Conservation (phyloP, 2,888 invertebrate species). For the Andrena hattorfiana region DNA sequence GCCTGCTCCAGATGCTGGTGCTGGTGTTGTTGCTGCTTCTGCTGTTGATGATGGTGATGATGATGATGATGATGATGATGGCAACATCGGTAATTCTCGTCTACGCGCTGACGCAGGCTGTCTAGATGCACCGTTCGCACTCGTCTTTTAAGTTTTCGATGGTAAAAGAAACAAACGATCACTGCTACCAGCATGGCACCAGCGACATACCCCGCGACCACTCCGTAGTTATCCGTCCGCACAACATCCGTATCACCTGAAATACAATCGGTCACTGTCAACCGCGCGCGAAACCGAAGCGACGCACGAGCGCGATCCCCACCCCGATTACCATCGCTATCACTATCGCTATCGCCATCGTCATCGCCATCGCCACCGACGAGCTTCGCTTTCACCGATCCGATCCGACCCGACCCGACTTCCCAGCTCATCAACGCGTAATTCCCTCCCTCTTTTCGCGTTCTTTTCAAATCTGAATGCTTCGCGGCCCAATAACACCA, state of each 20-base stretch:
- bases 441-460: too few species aligned
- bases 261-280: slow-evolving; percentile 61
- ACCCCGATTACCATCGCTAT: background rate
- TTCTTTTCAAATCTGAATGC: too few species aligned
- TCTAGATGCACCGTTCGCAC: slow-evolving; percentile 77
- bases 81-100: slow-evolving; percentile 77
- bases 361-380: too few species aligned
- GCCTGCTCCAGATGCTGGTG: slow-evolving; percentile 56
- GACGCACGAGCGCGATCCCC: slow-evolving; percentile 1
- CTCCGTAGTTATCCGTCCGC: slow-evolving; percentile 87
- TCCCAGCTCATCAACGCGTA: too few species aligned
- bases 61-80: slow-evolving; percentile 58
- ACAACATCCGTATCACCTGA: slow-evolving; percentile 85
- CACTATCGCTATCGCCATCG: background rate
- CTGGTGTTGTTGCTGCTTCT: slow-evolving; percentile 43
- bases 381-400: too few species aligned
- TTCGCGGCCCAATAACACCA: too few species aligned
- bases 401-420: too few species aligned
- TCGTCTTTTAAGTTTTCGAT: slow-evolving; percentile 84
- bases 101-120: slow-evolving; percentile 78
- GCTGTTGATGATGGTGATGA: slow-evolving; percentile 48
- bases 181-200: slow-evolving; percentile 85
- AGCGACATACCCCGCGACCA: slow-evolving; percentile 85
- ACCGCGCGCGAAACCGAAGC: background rate
- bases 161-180: slow-evolving; percentile 87